Conservation (phyloP, 1,140 invertebrate species). For the Radopholus similis region DNA sequence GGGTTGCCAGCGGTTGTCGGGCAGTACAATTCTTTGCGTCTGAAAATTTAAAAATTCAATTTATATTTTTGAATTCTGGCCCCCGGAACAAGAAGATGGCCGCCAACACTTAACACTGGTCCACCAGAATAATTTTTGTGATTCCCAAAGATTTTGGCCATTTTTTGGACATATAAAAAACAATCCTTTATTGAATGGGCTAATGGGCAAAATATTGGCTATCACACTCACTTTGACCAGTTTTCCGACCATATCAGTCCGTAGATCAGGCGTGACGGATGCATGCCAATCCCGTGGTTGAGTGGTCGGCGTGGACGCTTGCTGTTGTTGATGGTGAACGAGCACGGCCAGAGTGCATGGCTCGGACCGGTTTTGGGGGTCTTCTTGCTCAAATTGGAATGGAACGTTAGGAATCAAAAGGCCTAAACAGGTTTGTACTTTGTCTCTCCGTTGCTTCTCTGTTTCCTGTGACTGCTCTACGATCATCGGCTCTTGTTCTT, state of each 20-base stretch:
- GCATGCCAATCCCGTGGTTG: slow-evolving; percentile 88
- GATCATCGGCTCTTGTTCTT: not conserved
- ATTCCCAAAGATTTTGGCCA: too few species aligned
- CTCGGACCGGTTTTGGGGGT: slow-evolving; percentile 15
- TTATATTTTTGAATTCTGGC: too few species aligned
- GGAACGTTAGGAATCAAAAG: not conserved
- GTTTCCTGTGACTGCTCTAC: too few species aligned
- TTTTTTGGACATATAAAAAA: too few species aligned
- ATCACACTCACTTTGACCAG: slow-evolving; percentile 73
- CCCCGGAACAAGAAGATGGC: too few species aligned
- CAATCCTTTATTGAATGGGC: slow-evolving; percentile 60
- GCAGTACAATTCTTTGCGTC: too few species aligned
- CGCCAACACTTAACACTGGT: too few species aligned
- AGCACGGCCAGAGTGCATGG: slow-evolving; percentile 81
- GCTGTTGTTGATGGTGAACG: slow-evolving; percentile 98
- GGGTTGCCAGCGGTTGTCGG: too few species aligned
- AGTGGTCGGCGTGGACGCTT: slow-evolving; percentile 66
- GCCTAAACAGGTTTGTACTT: slow-evolving; percentile 42
- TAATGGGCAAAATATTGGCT: not conserved
- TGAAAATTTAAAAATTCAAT: too few species aligned
- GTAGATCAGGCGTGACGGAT: slow-evolving; percentile 86
- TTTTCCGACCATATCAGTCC: slow-evolving; percentile 98
- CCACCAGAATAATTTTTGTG: too few species aligned
- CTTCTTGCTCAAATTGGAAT: slow-evolving; percentile 7
- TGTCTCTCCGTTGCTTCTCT: slow-evolving; percentile 84